Percentiles rank a stretch among this genome's conserved stretches.
These are phyloP conservation scores for Harpagoxenus sublaevis DNA, from an alignment of 2,888 invertebrate species.

Conservation along the genomic window DNA sequence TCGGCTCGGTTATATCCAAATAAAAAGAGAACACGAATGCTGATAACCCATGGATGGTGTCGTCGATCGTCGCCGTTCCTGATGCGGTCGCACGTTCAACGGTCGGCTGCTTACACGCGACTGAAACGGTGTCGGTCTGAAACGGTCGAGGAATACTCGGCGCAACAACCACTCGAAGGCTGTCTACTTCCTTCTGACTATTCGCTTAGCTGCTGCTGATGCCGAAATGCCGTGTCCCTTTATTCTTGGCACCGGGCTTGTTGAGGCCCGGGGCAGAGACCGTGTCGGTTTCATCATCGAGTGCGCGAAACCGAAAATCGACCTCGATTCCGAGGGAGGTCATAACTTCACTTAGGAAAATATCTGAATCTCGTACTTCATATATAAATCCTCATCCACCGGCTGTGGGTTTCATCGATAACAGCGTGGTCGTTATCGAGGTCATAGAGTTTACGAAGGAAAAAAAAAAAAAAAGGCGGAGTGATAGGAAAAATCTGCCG, in stretches of 20 bases:
- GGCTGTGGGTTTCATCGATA: not conserved
- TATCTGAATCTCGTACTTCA: no score
- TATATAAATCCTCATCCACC: not conserved
- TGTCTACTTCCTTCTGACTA: slow-evolving; percentile 45
- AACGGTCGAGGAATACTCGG: slow-evolving; percentile 49
- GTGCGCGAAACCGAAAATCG: slow-evolving; percentile 37
- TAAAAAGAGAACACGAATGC: slow-evolving; percentile 42
- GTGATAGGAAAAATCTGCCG: not conserved
- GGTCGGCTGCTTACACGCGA: slow-evolving; percentile 76
- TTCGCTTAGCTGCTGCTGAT: slow-evolving; percentile 24
- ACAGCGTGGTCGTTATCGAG: not conserved
- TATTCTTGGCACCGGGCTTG: slow-evolving; percentile 51
- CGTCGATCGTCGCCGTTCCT: slow-evolving; percentile 51
- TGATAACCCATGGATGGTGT: slow-evolving; percentile 74
- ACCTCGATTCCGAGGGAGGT: not conserved
- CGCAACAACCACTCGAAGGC: slow-evolving; percentile 61
- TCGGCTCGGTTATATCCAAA: slow-evolving; percentile 65
- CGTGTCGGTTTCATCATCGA: slow-evolving; percentile 52
- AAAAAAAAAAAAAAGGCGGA: no score
- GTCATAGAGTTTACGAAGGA: not conserved
- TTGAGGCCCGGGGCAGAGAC: slow-evolving; percentile 25
- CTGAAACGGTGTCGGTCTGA: slow-evolving; percentile 69
- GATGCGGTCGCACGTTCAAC: slow-evolving; percentile 69
- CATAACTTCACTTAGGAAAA: slow-evolving; percentile 2
- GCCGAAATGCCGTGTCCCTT: slow-evolving; percentile 39